Evolutionary conservation across 2,888 invertebrate species (phyloP), one percentile per base, ranked within the genome.

Genomic region (Hypomecis atomaria): DNA sequence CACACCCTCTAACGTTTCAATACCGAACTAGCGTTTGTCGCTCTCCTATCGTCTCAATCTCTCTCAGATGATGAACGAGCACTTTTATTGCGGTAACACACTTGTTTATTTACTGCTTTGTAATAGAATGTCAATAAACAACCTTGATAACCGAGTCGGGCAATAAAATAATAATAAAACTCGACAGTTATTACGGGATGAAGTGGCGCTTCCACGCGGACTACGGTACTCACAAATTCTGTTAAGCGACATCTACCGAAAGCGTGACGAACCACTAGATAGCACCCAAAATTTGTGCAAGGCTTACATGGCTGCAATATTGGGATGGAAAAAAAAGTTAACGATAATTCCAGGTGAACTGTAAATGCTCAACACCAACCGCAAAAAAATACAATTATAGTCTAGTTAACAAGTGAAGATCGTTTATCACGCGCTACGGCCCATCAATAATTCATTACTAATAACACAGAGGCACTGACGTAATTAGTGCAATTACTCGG

Each of bases 401-500:
- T 79, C 79, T 81, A 79, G 79, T 81, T 82, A 82, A 81, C 81
- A 79, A 82, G 78, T 77, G 79, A 75, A 81, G 82, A 84, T 83
- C 82, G 83, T 85, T 85, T 84, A 88, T 86, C 85, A 85, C 79
- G 78, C 77, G 79, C 83, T 79, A 82, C 82, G 72, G 78, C 76
- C 72, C 84, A 89, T 89, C 88, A 89, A 90, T 90, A 90, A 90
- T 90, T 92, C 89, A 91, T 91, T 80, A 79, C 81, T 86, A 87
- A 87, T 89, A 87, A 85, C 83, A 85, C 80, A 82, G 85, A 82
- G 82, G 84, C 83, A 86, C 84, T 88, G 90, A 88, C 85, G 85
- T 90, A 90, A 91, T 91, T 90, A 91, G 87, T 81, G 86, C 89
- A 90, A 90, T 90, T 88, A 90, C 81, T 77, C 78, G 92, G 81